phyloP scores from a whole-genome alignment of 1,140 invertebrate species.

The Bombus vancouverensis region DNA sequence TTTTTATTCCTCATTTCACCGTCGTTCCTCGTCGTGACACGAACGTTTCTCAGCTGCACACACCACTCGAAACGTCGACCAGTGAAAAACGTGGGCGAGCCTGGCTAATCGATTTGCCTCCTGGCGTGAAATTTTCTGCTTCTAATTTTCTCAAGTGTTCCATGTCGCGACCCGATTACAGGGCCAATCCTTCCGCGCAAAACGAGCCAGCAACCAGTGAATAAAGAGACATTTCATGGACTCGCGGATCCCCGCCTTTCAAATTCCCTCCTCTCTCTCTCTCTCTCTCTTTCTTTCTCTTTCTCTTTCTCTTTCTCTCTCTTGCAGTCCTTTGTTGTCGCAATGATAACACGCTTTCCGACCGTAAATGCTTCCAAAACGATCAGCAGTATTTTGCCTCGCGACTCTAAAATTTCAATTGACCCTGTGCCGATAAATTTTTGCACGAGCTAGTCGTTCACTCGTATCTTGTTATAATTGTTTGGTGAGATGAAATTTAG shows the following conservation, averaged over 20 bases:
- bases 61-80: background rate
- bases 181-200: background rate
- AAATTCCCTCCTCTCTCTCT: background rate
- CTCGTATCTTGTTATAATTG: background rate
- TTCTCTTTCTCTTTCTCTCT: background rate
- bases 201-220: background rate
- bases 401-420: background rate
- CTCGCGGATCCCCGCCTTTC: background rate
- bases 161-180: conserved; percentile 4
- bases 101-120: conserved; percentile 15
- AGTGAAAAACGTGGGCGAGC: conserved; percentile 9
- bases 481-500: too few relatives aligned
- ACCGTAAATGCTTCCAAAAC: conserved; percentile 4
- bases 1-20: background rate
- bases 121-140: conserved; percentile 14
- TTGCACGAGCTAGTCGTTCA: background rate
- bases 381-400: background rate
- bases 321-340: background rate
- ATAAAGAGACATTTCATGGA: conserved; percentile 3
- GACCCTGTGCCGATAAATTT: background rate
- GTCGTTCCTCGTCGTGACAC: background rate
- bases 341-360: conserved; percentile 4
- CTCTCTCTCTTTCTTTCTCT: background rate
- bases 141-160: conserved; percentile 21
- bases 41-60: background rate